Percentiles rank a stretch among this genome's conserved stretches.
phyloP scores from a whole-genome alignment of 2,797 vertebrate genomes.

The Scleropages formosus region DNA sequence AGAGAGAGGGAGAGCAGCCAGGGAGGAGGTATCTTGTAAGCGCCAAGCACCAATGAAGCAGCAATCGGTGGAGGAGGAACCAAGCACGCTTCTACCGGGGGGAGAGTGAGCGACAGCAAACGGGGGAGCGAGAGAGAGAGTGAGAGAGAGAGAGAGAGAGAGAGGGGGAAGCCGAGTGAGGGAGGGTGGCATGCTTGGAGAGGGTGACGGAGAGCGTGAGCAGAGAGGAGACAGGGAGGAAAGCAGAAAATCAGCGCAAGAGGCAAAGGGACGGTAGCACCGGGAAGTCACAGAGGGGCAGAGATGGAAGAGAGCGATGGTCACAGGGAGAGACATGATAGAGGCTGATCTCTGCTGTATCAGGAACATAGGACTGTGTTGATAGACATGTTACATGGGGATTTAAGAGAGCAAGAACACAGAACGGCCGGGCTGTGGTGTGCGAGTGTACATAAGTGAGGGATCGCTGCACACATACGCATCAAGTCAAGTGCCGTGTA shows the following conservation, averaged over 20 bases:
- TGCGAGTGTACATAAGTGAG: conserved; percentile 27
- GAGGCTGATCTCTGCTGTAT: conserved; percentile 35
- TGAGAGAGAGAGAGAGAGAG: conserved; percentile 40
- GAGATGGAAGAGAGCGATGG: conserved; percentile 41
- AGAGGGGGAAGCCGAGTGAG: conserved; percentile 44
- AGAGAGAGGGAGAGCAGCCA: conserved; percentile 13
- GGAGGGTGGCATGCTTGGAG: conserved; percentile 20
- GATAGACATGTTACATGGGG: conserved; percentile 45
- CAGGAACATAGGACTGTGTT: conserved; percentile 47
- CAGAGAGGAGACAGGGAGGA: conserved; percentile 33
- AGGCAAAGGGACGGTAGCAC: conserved; percentile 13
- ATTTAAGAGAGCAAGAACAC: conserved; percentile 47
- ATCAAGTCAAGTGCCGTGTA: conserved; percentile 14
- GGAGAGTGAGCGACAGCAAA: conserved; percentile 43
- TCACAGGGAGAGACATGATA: conserved; percentile 28
- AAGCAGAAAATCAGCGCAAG: conserved; percentile 4
- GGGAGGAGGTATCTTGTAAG: conserved; percentile 46
- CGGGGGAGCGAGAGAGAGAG: conserved; percentile 47
- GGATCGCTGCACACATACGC: background rate
- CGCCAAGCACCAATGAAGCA: conserved; percentile 30
- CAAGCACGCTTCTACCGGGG: conserved; percentile 56
- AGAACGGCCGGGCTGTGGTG: conserved; percentile 23
- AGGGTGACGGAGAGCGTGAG: conserved; percentile 38
- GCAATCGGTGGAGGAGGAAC: conserved; percentile 49
- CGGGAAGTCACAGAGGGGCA: conserved; percentile 24